Base-by-base conservation (phyloP, 2,797 vertebrate species). In the Enteromius paludinosus region DNA sequence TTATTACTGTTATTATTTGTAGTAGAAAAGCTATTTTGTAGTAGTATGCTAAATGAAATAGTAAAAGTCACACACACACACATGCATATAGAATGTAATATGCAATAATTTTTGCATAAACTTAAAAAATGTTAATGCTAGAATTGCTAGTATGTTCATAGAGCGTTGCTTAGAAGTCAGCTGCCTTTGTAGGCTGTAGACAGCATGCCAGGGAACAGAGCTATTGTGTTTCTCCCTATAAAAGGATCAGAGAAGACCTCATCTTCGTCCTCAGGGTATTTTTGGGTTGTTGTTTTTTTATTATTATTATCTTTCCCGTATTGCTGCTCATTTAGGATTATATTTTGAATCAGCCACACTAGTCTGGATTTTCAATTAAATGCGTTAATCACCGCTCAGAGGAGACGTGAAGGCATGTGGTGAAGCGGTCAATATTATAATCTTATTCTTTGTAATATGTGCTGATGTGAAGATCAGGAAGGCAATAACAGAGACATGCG, bases 301-400 rank as follows among this genome's bases (percentile, higher is more conserved):
- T 30, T 28, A 56, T 56, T 59, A 14, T 41, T 5, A 17, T 49
- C 30, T 28, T 52, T 52, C 49, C 10, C 4, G 38, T n/a, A 1
- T 17, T 17, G 33, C 43, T 54, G n/a, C 23, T 35, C 23, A 47
- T 56, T 74, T 75, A 56, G 74, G 49, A 82, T 82, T 35, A 52
- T 2, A 61, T 59, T 17, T 18, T 0, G 38, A 20, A 45, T 75
- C 45, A 2, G 3, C 2, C 56, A 18, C 23, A 45, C 76, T 68
- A 76, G 45, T 64, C 20, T 35, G 41, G 45, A 28, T 35, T 28
- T 59, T 78, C 35, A 68, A 25, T 79, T 79, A 86, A 82, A 47
- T 38, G 18, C 45, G 25, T 23, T 79, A 79, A 74, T 79, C 18
- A 56, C 81, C 28, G 47, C 12, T 56, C 78, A 47, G 59, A 35